Conservation (phyloP, 1,140 invertebrate species). For the Odontomachus brunneus region DNA sequence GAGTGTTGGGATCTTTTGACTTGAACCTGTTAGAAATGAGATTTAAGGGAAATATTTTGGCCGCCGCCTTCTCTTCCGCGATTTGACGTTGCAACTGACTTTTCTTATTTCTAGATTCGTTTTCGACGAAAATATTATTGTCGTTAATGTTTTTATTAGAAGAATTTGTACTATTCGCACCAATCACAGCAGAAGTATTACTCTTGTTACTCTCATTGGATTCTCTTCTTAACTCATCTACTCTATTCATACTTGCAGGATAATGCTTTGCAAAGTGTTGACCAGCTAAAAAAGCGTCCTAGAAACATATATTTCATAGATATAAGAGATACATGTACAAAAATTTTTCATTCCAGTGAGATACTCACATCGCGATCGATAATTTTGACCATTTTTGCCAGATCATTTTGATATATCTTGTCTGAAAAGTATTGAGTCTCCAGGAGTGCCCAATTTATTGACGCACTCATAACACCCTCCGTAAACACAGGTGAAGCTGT, state of each 20-base stretch:
- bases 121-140: constrained; percentile 26
- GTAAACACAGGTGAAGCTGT: constrained; percentile 98
- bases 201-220: constrained; percentile 62
- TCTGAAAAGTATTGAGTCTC: constrained; percentile 96
- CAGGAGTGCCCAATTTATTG: constrained; percentile 97
- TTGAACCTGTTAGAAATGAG: constrained; percentile 81
- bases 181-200: constrained; percentile 39
- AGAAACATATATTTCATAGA: constrained; percentile 57
- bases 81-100: constrained; percentile 65
- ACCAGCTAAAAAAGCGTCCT: constrained; percentile 91
- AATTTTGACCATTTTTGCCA: constrained; percentile 92
- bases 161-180: constrained; percentile 33
- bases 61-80: constrained; percentile 80
- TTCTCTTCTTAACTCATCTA: constrained; percentile 77
- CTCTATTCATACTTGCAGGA: constrained; percentile 86
- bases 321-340: background rate
- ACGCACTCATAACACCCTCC: constrained; percentile 96
- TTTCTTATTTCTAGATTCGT: constrained; percentile 27
- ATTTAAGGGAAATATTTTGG: constrained; percentile 82
- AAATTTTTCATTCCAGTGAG: background rate
- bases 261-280: constrained; percentile 93
- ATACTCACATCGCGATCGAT: constrained; percentile 86
- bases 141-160: constrained; percentile 24
- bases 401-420: constrained; percentile 91
- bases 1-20: constrained; percentile 72